Base-by-base conservation (phyloP, 2,888 invertebrate genomes). In the Drepana falcataria region DNA sequence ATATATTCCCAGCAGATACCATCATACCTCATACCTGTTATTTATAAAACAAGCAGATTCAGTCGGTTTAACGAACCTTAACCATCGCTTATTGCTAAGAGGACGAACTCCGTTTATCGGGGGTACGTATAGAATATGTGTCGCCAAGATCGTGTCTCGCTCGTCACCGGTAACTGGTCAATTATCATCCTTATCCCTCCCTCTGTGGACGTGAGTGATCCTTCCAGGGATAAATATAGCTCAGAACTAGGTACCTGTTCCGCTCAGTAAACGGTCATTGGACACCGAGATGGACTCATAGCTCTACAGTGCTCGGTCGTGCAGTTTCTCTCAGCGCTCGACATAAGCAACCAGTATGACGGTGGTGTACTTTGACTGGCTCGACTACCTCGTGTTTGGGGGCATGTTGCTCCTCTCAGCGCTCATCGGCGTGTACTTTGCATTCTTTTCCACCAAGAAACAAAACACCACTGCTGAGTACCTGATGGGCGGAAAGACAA, bases 401-500 rank as follows among this genome's bases (percentile, higher is more conserved):
- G 82, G 83, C 4, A 94, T 95, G 94, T 82, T 95, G 59, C 81
- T 93, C 35, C 65, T 94, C 2, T 95, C 95, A 0, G 93, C 94
- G 0, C 68, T 94, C 52, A 94, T 95, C 63, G 95, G 95, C 0
- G 89, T 95, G 40, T 94, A 95, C 81, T 94, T 94, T 66, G 95
- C 94, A 2, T 95, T 94, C 79, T 94, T 93, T 71, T 94, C 95
- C 1, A 89, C 91, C 60, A 92, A 93, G 69, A 94, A 94, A 68
- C 93, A 94, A 64, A 93, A 95, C 69, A 94, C 94, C 0, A 94
- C 95, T 0, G 81, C 92, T 34, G 95, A 95, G 68, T 95, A 95
- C 68, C 88, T 95, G 55, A 93, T 95, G 91, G 95, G 95, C 4
- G 95, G 95, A 35, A 94, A 95, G 72, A 94, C 93, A 6, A 95